Percentiles rank a stretch among this genome's conserved stretches.
phyloP scores from a whole-genome alignment of 1,140 invertebrate species.

The Cydia amplana region DNA sequence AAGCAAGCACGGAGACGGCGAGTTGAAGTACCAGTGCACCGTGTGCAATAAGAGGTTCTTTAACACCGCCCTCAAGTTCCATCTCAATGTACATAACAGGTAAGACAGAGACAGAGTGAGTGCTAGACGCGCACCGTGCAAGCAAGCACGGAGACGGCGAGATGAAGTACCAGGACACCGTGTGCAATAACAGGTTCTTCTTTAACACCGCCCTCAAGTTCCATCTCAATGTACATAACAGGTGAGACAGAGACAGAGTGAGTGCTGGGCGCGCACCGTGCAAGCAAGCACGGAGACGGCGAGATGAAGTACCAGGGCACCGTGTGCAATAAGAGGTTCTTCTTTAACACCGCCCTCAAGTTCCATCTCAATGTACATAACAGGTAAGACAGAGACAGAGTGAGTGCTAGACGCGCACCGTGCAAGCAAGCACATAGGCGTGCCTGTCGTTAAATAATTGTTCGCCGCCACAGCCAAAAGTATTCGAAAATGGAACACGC shows the following conservation, averaged over 20 bases:
- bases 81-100: neutral
- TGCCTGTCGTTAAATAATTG: too few relatives aligned
- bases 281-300: conserved; percentile 14
- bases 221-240: neutral
- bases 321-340: neutral
- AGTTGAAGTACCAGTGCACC: neutral
- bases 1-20: conserved; percentile 10
- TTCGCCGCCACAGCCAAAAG: too few relatives aligned
- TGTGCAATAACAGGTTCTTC: conserved; percentile 6
- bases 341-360: too few relatives aligned
- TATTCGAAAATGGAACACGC: too few relatives aligned
- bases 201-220: neutral
- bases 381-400: too few relatives aligned
- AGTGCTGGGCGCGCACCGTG: neutral
- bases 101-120: too few relatives aligned
- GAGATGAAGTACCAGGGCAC: neutral
- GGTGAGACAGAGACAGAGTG: too few relatives aligned
- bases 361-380: too few relatives aligned
- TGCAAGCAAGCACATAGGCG: too few relatives aligned
- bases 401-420: too few relatives aligned
- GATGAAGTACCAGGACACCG: neutral
- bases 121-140: neutral
- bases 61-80: neutral
- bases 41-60: conserved; percentile 3
- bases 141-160: conserved; percentile 14